A percentile compares a stretch with the other conserved stretches of the same genome.
Conservation (phyloP, 2,888 invertebrate species). For the Coecobrya sp. region DNA sequence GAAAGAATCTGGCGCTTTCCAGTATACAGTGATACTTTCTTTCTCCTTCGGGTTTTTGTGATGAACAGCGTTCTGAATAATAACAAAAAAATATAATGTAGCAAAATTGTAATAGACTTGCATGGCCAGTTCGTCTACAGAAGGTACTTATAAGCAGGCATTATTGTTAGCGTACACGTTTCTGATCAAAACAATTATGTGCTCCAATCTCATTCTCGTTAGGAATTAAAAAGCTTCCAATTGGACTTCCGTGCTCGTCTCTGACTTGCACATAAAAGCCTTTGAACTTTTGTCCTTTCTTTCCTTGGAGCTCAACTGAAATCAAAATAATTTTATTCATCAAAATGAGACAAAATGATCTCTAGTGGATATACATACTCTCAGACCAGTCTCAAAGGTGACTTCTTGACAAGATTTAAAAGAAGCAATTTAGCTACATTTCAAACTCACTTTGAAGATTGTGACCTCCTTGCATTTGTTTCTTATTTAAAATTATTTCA, state of each 20-base stretch:
- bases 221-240: conserved; percentile 78
- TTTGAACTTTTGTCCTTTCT: conserved; percentile 61
- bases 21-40: conserved; percentile 68
- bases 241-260: conserved; percentile 77
- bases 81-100: neutral
- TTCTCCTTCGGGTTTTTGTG: conserved; percentile 78
- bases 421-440: neutral
- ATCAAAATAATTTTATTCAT: neutral
- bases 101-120: neutral
- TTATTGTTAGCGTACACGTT: conserved; percentile 75
- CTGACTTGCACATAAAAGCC: conserved; percentile 84
- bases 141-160: too few species aligned
- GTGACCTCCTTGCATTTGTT: conserved; percentile 68
- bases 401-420: neutral
- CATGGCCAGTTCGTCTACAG: neutral
- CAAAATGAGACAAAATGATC: neutral
- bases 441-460: conserved; percentile 79
- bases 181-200: conserved; percentile 80
- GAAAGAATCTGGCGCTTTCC: conserved; percentile 81
- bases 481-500: conserved; percentile 59
- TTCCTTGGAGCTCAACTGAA: conserved; percentile 48
- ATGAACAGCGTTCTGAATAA: conserved; percentile 81
- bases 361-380: neutral
- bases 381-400: too few species aligned
- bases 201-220: conserved; percentile 64